phyloP scores from a whole-genome alignment of 2,797 vertebrate species.

The Poeciliopsis infans region DNA sequence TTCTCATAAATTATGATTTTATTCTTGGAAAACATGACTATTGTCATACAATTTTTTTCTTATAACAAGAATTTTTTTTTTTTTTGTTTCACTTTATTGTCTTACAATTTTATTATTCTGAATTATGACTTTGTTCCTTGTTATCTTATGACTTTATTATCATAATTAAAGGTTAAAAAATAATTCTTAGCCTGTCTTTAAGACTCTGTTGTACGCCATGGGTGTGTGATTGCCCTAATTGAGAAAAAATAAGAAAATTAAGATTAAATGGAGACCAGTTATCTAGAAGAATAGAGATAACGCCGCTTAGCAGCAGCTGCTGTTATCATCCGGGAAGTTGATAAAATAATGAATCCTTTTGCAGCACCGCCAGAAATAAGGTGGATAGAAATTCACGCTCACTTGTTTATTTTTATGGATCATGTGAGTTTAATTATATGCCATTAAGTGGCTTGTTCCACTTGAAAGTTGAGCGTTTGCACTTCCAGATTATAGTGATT shows the following conservation, averaged over 20 bases:
- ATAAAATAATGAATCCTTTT: not conserved
- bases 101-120: not conserved
- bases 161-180: not conserved
- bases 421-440: not conserved
- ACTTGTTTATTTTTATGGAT: not conserved
- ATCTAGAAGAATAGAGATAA: not conserved
- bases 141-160: not conserved
- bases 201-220: not conserved
- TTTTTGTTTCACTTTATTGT: not conserved
- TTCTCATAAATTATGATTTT: not conserved
- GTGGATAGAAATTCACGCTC: not conserved
- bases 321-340: not conserved
- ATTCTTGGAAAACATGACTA: not conserved
- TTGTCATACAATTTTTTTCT: not conserved
- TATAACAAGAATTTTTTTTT: not conserved
- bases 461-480: not conserved
- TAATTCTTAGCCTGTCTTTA: not conserved
- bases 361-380: not conserved
- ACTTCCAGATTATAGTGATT: conserved; percentile 1
- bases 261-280: not conserved
- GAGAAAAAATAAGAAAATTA: not conserved
- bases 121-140: not conserved
- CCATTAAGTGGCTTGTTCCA: not conserved
- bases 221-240: not conserved
- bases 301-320: not conserved